Conservation (phyloP, 2,113 vertebrate genomes). For the Phainopepla nitens region DNA sequence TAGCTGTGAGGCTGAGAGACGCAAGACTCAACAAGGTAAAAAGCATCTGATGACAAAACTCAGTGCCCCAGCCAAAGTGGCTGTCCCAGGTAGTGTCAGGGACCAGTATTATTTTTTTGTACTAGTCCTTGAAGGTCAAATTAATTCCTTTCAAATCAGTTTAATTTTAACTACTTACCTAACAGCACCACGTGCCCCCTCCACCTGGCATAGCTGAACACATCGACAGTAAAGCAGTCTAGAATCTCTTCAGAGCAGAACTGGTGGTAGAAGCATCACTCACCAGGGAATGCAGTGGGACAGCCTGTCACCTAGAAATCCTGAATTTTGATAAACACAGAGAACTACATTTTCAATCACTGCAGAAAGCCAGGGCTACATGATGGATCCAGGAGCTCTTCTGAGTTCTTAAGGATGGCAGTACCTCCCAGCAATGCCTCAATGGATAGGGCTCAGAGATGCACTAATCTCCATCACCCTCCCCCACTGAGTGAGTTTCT, state of each 20-base stretch:
- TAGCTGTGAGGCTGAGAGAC: neutral
- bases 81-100: neutral
- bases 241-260: neutral
- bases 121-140: neutral
- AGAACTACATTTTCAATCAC: neutral
- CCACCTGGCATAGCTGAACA: neutral
- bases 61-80: neutral
- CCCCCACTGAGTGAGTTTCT: neutral
- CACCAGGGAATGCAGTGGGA: accelerated
- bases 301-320: neutral
- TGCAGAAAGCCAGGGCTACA: neutral
- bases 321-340: neutral
- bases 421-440: neutral
- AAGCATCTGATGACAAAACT: neutral
- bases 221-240: neutral
- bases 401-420: neutral
- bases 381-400: neutral
- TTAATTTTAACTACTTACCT: neutral
- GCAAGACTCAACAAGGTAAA: neutral
- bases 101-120: neutral
- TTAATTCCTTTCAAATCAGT: neutral
- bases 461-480: neutral
- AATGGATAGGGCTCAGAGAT: neutral
- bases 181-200: neutral
- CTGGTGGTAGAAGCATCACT: accelerated